Evolutionary conservation across 2,113 vertebrate genomes (phyloP).

Genomic region (Bujurquina vittata): DNA sequence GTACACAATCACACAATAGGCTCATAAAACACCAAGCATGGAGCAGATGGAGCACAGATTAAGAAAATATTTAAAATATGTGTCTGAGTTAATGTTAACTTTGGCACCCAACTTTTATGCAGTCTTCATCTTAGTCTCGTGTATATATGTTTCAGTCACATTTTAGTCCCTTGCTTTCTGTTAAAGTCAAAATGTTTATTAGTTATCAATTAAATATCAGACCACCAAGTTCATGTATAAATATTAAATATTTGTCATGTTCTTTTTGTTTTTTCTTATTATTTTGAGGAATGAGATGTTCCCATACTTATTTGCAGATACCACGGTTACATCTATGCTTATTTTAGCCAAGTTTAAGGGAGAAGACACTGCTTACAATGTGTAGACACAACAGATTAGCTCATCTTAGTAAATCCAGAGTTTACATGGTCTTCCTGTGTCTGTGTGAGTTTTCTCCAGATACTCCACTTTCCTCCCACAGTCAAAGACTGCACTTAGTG

Average conservation of each 20-base stretch:
- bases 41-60: slow-evolving; percentile 4
- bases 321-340: background rate
- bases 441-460: no score
- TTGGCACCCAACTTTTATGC: background rate
- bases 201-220: background rate
- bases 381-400: background rate
- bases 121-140: background rate
- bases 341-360: background rate
- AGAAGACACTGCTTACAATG: background rate
- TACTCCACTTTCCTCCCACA: no score
- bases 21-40: slow-evolving; percentile 29
- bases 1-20: slow-evolving; percentile 56
- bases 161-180: background rate
- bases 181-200: background rate
- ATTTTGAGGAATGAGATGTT: background rate
- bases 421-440: no score
- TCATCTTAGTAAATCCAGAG: background rate
- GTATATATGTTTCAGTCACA: background rate
- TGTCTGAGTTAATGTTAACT: slow-evolving; percentile 4
- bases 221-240: background rate
- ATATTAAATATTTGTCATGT: background rate
- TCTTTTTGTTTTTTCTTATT: background rate
- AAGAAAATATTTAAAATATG: slow-evolving; percentile 25
- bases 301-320: background rate
- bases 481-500: no score